Evolutionary conservation across 2,888 invertebrate genomes (phyloP), one percentile per base, ranked within the genome.

Genomic region (Stomorhina lunata): DNA sequence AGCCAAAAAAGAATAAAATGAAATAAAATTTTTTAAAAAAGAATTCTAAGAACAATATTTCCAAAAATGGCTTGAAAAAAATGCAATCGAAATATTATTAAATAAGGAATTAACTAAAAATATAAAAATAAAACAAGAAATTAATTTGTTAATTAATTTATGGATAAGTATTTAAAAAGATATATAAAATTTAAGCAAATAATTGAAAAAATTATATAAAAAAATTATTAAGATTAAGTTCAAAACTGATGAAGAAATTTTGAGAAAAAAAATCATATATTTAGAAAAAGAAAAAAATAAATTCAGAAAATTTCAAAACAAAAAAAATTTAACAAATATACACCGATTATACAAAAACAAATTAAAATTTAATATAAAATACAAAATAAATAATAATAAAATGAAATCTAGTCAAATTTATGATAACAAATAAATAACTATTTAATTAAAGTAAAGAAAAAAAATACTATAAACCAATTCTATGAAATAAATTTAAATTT

Each of bases 21-120:
- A 80, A 80, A 73, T 7, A 43, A 73, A 73, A 77, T 69, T 80
- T 65, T 55, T 63, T 29, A 4, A 59, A 34, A 68, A 73, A n/a
- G 9, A 43, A 45, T 53, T 22, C 17, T 55, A 12, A 40, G 37
- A 78, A 63, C 2, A 45, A 34, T 59, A 12, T 29, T n/a, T n/a
- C n/a, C n/a, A n/a, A 57, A 50, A 53, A 61, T 61, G 78, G 77
- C 81, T 71, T 69, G 9, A 63, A 63, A 71, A 71, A 83, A 84
- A 84, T 86, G 85, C 85, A 85, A 86, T 87, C 86, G 85, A 86
- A 86, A 84, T 86, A 85, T 84, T 84, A 71, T 83, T 59, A 22
- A 77, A 55, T 82, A 83, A 84, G 82, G 50, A 68, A 75, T 75
- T 78, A 50, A 53, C 37, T 29, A 61, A 59, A 40, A 66, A 65